Evolutionary conservation across 2,113 vertebrate genomes (phyloP), one percentile per base, ranked within the genome.

Genomic region (Calyptomena viridis): DNA sequence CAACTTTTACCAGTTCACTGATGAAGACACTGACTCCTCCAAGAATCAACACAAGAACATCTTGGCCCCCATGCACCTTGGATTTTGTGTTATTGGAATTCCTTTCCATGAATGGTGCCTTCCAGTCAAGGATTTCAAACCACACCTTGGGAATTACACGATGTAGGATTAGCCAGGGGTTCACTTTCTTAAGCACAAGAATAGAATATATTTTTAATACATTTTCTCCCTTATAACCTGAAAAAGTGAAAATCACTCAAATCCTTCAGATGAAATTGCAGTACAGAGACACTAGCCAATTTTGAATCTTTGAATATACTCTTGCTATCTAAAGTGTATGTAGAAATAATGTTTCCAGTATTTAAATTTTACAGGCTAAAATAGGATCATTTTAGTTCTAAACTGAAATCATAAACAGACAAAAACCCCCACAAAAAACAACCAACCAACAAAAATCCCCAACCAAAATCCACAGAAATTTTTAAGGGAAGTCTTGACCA

Each of bases 61-160:
- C 9, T 21, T n/a, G 24, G 22, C 13, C 35, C 7, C 6, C 33
- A 11, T 6, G 17, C 28, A 39, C 23, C 40, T 27, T 59, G 16
- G n/a, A n/a, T 47, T 74, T 91, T 49, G 21, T 33, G 55, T 55
- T 47, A 47, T 6, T 31, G 24, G 18, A 66, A 58, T 50, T 80
- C n/a, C 31, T 88, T 49, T 66, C 35, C 13, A 31, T 56, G 15
- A 60, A 75, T 2, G 3, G 66, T 84, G 37, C 52, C 68, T 90
- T 93, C 63, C 74, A 80, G 73, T 17, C 63, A 80, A 69, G 68
- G 46, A 84, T 56, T 93, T 90, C 53, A 85, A 88, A 68, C 18
- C 1, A 1, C 11, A 72, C 31, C 58, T 80, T 76, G 42, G 58
- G 63, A 88, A 17, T 76, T 60, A 91, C 15, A 31, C 37, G 49